phyloP scores from a whole-genome alignment of 2,113 vertebrate genomes.

The Tragelaphus strepsiceros region DNA sequence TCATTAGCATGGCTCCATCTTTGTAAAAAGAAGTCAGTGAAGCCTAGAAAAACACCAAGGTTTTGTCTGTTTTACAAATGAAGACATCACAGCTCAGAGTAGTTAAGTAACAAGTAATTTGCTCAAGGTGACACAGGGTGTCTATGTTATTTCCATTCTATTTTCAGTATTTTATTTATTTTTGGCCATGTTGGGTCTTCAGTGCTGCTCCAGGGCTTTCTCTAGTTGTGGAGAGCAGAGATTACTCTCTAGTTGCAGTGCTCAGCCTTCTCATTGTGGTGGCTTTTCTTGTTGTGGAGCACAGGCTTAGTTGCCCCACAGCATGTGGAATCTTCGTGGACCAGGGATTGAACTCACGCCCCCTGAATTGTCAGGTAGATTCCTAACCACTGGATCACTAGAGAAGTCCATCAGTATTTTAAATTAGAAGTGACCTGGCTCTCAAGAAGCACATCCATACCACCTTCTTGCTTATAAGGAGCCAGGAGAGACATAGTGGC shows the following conservation, averaged over 20 bases:
- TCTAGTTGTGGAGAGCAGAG: neutral
- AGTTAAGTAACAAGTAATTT: neutral
- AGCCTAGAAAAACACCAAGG: neutral
- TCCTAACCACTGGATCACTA: neutral
- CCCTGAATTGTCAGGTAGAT: neutral
- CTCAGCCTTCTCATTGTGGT: neutral
- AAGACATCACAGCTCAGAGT: neutral
- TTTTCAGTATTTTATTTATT: neutral
- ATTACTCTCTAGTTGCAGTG: neutral
- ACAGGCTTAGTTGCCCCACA: neutral
- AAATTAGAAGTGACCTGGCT: neutral
- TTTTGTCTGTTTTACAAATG: neutral
- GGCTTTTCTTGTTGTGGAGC: neutral
- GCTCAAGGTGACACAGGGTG: neutral
- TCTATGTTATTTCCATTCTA: neutral
- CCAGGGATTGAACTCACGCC: neutral
- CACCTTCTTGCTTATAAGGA: neutral
- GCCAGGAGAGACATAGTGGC: neutral
- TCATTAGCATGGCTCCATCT: neutral
- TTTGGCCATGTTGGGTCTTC: neutral
- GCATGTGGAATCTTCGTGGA: neutral
- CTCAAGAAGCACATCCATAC: neutral
- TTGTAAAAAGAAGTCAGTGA: neutral
- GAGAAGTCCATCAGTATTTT: neutral
- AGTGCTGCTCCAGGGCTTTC: neutral